Conservation (phyloP, 1,140 invertebrate species). For the Archivesica marissinica region DNA sequence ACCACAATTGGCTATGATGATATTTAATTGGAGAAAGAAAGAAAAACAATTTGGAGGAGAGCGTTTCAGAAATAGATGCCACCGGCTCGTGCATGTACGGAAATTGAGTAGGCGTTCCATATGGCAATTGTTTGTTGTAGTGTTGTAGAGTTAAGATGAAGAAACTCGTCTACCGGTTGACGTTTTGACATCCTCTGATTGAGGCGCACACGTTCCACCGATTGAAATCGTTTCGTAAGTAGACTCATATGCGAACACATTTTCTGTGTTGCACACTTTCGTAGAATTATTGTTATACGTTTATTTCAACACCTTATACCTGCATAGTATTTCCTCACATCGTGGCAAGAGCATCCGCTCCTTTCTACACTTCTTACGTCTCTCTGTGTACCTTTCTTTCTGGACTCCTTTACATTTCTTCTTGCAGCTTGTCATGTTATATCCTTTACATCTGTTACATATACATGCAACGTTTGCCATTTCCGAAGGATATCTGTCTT, state of each 20-base stretch:
- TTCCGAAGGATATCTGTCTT: neutral
- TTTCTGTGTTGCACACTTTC: neutral
- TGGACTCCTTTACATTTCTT: neutral
- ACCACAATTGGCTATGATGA: too few relatives aligned
- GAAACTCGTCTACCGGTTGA: neutral
- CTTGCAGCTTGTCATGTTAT: neutral
- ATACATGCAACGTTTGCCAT: neutral
- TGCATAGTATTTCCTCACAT: neutral
- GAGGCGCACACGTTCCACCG: neutral
- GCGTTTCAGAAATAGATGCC: too few relatives aligned
- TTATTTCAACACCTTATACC: conserved; percentile 21
- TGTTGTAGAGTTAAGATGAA: neutral
- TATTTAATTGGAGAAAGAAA: too few relatives aligned
- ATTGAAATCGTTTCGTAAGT: neutral
- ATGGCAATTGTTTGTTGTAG: too few relatives aligned
- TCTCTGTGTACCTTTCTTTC: neutral
- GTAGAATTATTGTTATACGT: neutral
- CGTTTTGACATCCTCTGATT: neutral
- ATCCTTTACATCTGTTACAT: neutral
- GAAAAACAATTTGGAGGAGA: too few relatives aligned
- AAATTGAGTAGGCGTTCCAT: too few relatives aligned
- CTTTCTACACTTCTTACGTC: neutral
- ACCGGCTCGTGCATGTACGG: too few relatives aligned
- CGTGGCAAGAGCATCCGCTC: neutral
- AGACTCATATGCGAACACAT: neutral